Conservation (phyloP, 2,113 vertebrate genomes). For the Spea bombifrons region DNA sequence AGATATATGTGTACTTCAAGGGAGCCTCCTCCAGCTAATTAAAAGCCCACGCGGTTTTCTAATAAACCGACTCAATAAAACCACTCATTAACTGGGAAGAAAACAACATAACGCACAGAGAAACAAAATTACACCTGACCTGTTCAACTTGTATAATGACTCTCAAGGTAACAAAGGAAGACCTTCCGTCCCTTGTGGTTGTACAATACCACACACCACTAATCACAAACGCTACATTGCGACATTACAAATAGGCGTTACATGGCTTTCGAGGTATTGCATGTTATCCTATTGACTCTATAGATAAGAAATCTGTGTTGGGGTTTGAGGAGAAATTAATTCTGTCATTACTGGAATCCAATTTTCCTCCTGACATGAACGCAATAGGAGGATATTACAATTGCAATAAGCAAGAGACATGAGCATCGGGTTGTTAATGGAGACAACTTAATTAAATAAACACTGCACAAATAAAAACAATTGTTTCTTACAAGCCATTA, state of each 20-base stretch:
- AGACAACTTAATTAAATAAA: slow-evolving; percentile 54
- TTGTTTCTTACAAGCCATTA: slow-evolving; percentile 17
- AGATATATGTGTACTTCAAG: no score
- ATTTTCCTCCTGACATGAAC: slow-evolving; percentile 55
- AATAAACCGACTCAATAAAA: slow-evolving; percentile 5
- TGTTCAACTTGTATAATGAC: background rate
- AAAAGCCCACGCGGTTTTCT: background rate
- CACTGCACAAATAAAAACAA: slow-evolving; percentile 29
- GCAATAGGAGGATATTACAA: slow-evolving; percentile 52
- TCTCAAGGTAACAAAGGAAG: background rate
- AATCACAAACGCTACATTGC: background rate
- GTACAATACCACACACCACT: slow-evolving; percentile 3
- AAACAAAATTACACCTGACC: slow-evolving; percentile 8
- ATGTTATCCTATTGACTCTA: background rate
- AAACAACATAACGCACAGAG: background rate
- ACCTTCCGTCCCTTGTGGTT: background rate
- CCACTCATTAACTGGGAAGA: slow-evolving; percentile 1
- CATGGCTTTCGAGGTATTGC: background rate
- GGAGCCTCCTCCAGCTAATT: no score
- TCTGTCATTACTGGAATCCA: slow-evolving; percentile 51
- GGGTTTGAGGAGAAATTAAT: slow-evolving; percentile 49
- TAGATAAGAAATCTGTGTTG: accelerated
- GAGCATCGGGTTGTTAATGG: slow-evolving; percentile 39
- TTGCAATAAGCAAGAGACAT: slow-evolving; percentile 6
- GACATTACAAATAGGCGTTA: background rate